Conservation (phyloP, 2,888 invertebrate genomes). For the Lithodes maja region DNA sequence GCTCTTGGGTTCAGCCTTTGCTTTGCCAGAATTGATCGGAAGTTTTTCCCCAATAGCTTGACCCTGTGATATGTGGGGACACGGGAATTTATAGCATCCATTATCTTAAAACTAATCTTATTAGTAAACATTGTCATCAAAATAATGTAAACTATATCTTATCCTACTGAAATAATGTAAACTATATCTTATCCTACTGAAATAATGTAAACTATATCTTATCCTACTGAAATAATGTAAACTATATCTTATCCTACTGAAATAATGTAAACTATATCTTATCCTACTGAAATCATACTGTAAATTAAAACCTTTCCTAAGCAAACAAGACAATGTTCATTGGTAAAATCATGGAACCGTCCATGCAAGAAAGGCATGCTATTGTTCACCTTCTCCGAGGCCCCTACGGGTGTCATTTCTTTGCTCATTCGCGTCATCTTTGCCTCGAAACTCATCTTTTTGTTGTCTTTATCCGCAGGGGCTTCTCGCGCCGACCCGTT, state of each 20-base stretch:
- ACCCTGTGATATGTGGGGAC: conserved; percentile 45
- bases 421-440: conserved; percentile 52
- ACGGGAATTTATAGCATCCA: conserved; percentile 8
- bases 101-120: background rate
- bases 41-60: conserved; percentile 35
- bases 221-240: too few species aligned
- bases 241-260: too few species aligned
- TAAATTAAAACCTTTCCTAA: conserved; percentile 4
- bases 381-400: conserved; percentile 61
- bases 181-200: too few species aligned
- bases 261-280: too few species aligned
- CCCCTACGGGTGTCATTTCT: conserved; percentile 46
- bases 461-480: conserved; percentile 50
- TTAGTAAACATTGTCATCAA: too few species aligned
- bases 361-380: conserved; percentile 63
- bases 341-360: background rate
- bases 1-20: conserved; percentile 12
- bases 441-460: conserved; percentile 62
- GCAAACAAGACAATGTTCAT: conserved; percentile 12
- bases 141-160: too few species aligned
- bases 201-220: background rate
- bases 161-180: too few species aligned
- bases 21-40: conserved; percentile 21
- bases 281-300: background rate
- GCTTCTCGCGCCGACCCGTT: conserved; percentile 45